Base-by-base conservation (phyloP, 2,113 vertebrate genomes). In the Jacana jacana region DNA sequence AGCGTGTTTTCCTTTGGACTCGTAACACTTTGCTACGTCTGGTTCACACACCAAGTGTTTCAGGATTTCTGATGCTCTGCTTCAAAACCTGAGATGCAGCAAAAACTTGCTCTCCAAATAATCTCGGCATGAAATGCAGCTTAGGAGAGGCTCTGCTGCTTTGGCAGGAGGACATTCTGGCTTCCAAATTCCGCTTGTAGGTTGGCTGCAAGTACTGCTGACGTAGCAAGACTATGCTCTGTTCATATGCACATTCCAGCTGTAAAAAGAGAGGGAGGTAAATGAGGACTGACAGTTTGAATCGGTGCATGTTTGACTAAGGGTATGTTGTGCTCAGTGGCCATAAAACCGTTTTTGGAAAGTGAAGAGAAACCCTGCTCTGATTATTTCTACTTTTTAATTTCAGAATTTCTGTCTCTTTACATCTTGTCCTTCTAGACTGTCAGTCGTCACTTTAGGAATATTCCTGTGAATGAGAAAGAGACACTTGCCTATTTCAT, bases 401-500 rank as follows among this genome's bases (percentile, higher is more conserved):
- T 95, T 84, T 60, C 72, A 51, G 22, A 46, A 37, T 81, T 92
- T 94, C 48, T 88, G 19, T 95, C 85, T 86, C 65, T 91, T 82
- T 94, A 61, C 28, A 5, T 66, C 75, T 89, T 66, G 64, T 91
- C 35, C n/a, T 58, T 94, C 44, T 90, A 99, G 99, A 99, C 99
- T 25, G 99, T 99, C 97, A 99, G 99, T 95, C 99, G 99, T 86
- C 99, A 99, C 97, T 99, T 99, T 98, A 98, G 99, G 97, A 99
- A 99, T 95, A 99, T 99, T 86, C 99, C 99, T 4, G 99, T 99
- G 95, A 99, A 99, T 85, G 99, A 99, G 97, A 99, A 99, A 96
- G 99, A 99, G 97, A 99, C 99, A 1, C 98, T 99, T 58, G 99
- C 99, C 9, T 99, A 99, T 97, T 99, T 99, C 92, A 99, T 99